Base-by-base conservation (phyloP, 2,797 vertebrate genomes). In the Gymnoscopelus microlampas region DNA sequence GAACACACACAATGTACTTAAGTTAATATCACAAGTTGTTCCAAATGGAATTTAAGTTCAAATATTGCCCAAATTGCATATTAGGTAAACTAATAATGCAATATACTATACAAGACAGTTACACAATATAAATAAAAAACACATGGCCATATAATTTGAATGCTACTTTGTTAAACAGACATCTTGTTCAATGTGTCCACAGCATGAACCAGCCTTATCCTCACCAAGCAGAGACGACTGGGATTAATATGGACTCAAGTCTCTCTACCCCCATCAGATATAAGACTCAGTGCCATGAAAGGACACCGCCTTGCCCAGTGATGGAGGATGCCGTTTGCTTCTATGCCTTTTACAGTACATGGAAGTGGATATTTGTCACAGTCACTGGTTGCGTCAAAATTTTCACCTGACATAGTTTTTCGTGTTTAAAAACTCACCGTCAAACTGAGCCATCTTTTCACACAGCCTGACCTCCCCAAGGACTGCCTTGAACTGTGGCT, bases 381-480 rank as follows among this genome's bases (percentile, higher is more conserved):
- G 3, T 10, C 8, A 8, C 32, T 44, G 8, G 39, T 9, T 44
- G 39, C 1, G 9, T 10, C 39, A 0, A 44, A 8, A 35, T 7
- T 35, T 35, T 35, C 32, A 35, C 5, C 29, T 39, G 47, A 11
- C 9, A 23, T 26, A 15, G 39, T 8, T 53, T 59, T 0, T 10
- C 1, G 15, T 4, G 32, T 12, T 4, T 23, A 0, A 39, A 5
- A 24, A 80, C 94, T 91, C 73, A 98, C 97, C 94, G 60, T 98
- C 97, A 89, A 96, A 98, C 85, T 98, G 97, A 0, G 96, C 96
- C 96, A 98, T 97, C 90, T 97, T 98, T 71, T 98, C 95, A 78
- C 96, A 98, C 19, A 98, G 93, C 74, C 95, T 96, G 81, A 98
- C 95, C 61, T 97, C 96, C 1, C 96, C 96, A 15, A 97, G 87